Percentiles rank a stretch among this genome's conserved stretches.
These are phyloP conservation scores for Sus scrofa DNA, from an alignment of 2,113 vertebrate genomes.

Conservation along the genomic window DNA sequence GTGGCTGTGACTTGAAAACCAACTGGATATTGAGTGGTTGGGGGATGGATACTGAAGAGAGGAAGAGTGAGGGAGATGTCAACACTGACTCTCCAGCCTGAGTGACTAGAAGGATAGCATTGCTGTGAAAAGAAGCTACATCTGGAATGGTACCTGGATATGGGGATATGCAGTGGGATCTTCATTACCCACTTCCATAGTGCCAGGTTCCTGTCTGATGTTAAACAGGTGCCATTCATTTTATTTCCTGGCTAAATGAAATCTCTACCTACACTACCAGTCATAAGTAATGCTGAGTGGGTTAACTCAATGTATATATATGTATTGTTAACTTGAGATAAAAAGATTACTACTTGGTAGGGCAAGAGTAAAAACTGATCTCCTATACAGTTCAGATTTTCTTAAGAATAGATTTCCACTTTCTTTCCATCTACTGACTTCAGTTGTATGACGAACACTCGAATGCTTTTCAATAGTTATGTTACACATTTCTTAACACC, in stretches of 20 bases:
- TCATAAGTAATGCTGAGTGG: conserved; percentile 33
- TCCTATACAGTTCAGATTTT: conserved; percentile 56
- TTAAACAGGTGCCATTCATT: conserved; percentile 56
- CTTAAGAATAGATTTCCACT: conserved; percentile 49
- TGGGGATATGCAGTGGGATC: background rate
- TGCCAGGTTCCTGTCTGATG: background rate
- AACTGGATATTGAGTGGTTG: background rate
- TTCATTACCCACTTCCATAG: conserved; percentile 5
- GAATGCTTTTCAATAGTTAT: conserved; percentile 63
- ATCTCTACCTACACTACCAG: conserved; percentile 39
- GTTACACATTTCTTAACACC: conserved; percentile 55
- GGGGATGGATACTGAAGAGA: background rate
- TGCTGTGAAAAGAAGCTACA: conserved; percentile 34
- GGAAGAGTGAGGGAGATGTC: background rate
- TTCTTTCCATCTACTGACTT: conserved; percentile 54
- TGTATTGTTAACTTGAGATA: conserved; percentile 56
- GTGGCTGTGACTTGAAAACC: conserved; percentile 33
- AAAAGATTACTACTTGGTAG: conserved; percentile 65
- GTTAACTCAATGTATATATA: conserved; percentile 61
- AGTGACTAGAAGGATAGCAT: background rate
- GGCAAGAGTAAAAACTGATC: conserved; percentile 61
- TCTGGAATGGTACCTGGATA: background rate
- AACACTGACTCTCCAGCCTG: background rate
- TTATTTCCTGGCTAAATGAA: conserved; percentile 54
- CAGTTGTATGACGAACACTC: background rate